Evolutionary conservation across 2,797 vertebrate species (phyloP), one percentile per base, ranked within the genome.

Genomic region (Enoplosus armatus): DNA sequence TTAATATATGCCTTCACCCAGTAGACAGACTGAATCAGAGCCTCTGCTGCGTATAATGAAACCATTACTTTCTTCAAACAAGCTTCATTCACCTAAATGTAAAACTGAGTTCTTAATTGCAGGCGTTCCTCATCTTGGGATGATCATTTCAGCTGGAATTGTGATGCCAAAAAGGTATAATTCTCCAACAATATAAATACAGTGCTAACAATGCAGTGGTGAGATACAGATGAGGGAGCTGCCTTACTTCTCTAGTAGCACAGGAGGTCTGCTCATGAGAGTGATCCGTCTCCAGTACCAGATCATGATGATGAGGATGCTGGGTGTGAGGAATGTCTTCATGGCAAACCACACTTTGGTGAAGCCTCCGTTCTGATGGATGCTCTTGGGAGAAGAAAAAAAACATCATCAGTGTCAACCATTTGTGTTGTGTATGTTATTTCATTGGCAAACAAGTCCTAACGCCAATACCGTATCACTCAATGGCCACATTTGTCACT

Each of bases 311-410:
- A 99, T 98, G 84, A 99, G 92, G 83, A 99, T 97, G 92, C 97
- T 98, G 72, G 98, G 97, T 0, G 98, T 99, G 43, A 99, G 98
- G 93, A 99, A 98, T 5, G 98, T 99, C 95, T 99, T 99, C 98
- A 99, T 99, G 84, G 97, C 98, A 85, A 99, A 99, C 98, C 98
- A 99, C 45, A 99, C 98, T 70, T 98, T 96, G 9, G 98, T 99
- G 88, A 99, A 99, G 67, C 98, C 98, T 51, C 98, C 98, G 0
- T 99, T 99, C 79, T 99, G 98, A 83, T 99, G 98, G 87, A 99
- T 99, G 69, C 96, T 90, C 98, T 99, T n/a, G 12, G 16, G 74
- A 39, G 6, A 65, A 9, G 5, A 70, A 60, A 60, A 24, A 69
- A 24, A 55, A 56, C 0, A 12, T 3, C 6, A n/a, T 55, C 18